phyloP scores from a whole-genome alignment of 1,140 invertebrate species.

The Drosophila gunungcola region DNA sequence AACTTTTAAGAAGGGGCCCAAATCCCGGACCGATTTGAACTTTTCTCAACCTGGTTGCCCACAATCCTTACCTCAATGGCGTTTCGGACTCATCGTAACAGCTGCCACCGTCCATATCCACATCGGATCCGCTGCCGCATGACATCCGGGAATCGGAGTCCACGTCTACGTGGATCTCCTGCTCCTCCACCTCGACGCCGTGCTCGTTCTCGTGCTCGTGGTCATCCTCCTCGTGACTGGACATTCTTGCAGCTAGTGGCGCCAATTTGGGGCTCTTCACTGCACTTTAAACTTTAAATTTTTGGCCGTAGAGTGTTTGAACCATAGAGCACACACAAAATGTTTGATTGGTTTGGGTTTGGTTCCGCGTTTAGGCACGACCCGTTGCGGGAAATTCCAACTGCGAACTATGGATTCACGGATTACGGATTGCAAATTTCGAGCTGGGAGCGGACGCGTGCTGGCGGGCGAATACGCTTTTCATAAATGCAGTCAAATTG shows the following conservation, averaged over 20 bases:
- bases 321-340: conserved; percentile 28
- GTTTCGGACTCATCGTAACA: conserved; percentile 84
- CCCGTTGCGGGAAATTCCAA: conserved; percentile 43
- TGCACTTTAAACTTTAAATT: conserved; percentile 13
- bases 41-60: background rate
- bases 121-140: conserved; percentile 85
- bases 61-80: conserved; percentile 71
- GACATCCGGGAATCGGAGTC: conserved; percentile 87
- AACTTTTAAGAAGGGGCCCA: too few relatives aligned
- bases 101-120: conserved; percentile 85
- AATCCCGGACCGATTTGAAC: too few relatives aligned
- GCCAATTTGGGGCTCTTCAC: conserved; percentile 60
- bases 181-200: conserved; percentile 86
- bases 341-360: conserved; percentile 54
- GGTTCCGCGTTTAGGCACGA: conserved; percentile 39
- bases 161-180: conserved; percentile 87
- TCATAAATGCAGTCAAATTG: conserved; percentile 76
- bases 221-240: conserved; percentile 84
- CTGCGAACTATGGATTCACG: conserved; percentile 2
- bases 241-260: conserved; percentile 75
- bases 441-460: conserved; percentile 72
- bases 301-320: conserved; percentile 5
- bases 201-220: conserved; percentile 73
- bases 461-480: conserved; percentile 76
- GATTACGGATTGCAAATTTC: conserved; percentile 26